Evolutionary conservation across 2,888 invertebrate genomes (phyloP).

Genomic region (Incurvaria masculella): DNA sequence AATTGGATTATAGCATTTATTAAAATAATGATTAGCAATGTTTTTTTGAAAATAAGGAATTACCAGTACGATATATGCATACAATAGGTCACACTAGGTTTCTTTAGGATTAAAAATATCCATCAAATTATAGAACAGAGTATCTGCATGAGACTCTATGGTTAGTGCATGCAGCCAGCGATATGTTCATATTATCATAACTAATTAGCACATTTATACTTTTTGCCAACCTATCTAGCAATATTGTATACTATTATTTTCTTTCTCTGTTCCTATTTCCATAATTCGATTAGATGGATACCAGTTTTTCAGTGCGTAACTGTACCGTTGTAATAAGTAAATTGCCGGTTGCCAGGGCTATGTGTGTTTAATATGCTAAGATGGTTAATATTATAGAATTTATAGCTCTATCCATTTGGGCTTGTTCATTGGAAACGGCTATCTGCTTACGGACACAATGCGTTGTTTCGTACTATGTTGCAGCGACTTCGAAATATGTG

Average conservation of each 20-base stretch:
- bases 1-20: too few species aligned
- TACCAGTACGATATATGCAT: too few species aligned
- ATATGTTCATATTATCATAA: constrained; percentile 4
- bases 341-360: neutral
- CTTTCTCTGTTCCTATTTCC: constrained; percentile 4
- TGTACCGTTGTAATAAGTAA: neutral
- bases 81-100: too few species aligned
- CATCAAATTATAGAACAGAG: too few species aligned
- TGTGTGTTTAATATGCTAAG: neutral
- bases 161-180: neutral
- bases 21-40: too few species aligned
- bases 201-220: constrained; percentile 5
- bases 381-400: neutral
- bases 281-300: constrained; percentile 8
- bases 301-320: neutral
- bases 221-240: neutral
- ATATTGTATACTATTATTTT: constrained; percentile 5
- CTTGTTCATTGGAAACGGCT: neutral
- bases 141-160: too few species aligned
- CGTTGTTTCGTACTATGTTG: neutral
- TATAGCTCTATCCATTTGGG: neutral
- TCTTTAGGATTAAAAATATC: too few species aligned
- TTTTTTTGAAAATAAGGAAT: too few species aligned
- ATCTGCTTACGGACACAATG: neutral
- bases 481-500: neutral